A percentile compares a stretch with the other conserved stretches of the same genome.
These are phyloP conservation scores for Formica aserva DNA, from an alignment of 2,888 invertebrate genomes.

Conservation along the genomic window DNA sequence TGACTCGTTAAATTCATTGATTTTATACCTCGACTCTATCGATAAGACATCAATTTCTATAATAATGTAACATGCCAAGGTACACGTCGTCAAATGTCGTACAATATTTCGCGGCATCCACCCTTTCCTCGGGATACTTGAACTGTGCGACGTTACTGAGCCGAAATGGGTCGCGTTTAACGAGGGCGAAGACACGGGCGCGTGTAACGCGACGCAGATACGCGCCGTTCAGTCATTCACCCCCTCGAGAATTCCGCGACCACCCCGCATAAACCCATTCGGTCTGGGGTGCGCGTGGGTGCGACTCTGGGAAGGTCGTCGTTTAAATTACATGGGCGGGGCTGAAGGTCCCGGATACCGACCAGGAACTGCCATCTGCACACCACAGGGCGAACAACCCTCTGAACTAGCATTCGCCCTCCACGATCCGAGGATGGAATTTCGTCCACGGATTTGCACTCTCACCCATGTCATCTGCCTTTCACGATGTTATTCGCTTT, in stretches of 20 bases:
- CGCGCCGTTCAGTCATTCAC: conserved; percentile 24
- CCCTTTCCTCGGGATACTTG: background rate
- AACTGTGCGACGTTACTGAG: background rate
- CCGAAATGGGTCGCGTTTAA: background rate
- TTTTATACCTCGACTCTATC: background rate
- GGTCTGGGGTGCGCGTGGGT: conserved; percentile 30
- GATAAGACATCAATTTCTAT: conserved; percentile 12
- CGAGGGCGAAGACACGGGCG: background rate
- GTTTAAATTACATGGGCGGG: conserved; percentile 81
- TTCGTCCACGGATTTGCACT: conserved; percentile 21
- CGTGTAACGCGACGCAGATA: background rate
- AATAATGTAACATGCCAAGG: background rate
- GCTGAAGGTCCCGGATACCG: conserved; percentile 66
- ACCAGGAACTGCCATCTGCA: conserved; percentile 76
- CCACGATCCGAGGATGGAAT: conserved; percentile 45
- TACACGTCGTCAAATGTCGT: background rate
- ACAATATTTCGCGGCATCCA: background rate
- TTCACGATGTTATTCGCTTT: background rate
- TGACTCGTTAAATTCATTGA: background rate
- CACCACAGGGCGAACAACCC: conserved; percentile 67
- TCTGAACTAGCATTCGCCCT: conserved; percentile 53
- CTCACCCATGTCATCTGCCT: background rate
- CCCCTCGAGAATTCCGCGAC: conserved; percentile 23
- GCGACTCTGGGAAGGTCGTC: conserved; percentile 58
- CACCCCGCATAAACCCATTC: conserved; percentile 5